phyloP scores from a whole-genome alignment of 1,140 invertebrate genomes.

The Drosophila triauraria region DNA sequence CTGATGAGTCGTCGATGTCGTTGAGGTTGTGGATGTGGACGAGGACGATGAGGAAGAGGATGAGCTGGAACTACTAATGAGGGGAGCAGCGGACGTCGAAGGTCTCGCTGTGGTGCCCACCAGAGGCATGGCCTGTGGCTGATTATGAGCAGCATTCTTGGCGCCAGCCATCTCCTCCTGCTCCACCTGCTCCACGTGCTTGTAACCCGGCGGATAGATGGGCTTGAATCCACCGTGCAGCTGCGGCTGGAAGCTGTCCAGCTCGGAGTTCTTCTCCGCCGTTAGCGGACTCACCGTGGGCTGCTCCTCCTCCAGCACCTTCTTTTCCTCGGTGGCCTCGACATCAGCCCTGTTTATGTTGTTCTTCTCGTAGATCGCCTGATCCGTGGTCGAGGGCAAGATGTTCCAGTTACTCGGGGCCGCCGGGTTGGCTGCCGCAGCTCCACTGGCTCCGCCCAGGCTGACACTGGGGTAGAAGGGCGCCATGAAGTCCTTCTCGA shows the following conservation, averaged over 20 bases:
- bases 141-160: slow-evolving; percentile 38
- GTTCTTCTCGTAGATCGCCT: slow-evolving; percentile 71
- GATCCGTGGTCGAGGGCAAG: slow-evolving; percentile 84
- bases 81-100: slow-evolving; percentile 8
- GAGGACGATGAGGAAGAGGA: slow-evolving; percentile 27
- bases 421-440: slow-evolving; percentile 39
- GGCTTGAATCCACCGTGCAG: slow-evolving; percentile 90
- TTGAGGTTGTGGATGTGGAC: slow-evolving; percentile 30
- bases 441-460: slow-evolving; percentile 84
- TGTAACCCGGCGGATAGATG: slow-evolving; percentile 86
- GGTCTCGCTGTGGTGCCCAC: slow-evolving; percentile 30
- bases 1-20: slow-evolving; percentile 42
- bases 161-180: slow-evolving; percentile 28
- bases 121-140: slow-evolving; percentile 57
- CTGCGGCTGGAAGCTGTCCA: slow-evolving; percentile 89
- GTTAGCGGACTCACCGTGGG: slow-evolving; percentile 31
- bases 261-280: slow-evolving; percentile 86
- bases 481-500: slow-evolving; percentile 88
- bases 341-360: slow-evolving; percentile 76
- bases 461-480: slow-evolving; percentile 90
- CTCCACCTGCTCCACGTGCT: slow-evolving; percentile 51
- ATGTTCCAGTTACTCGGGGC: slow-evolving; percentile 88
- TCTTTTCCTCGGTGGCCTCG: slow-evolving; percentile 53
- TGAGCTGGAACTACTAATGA: slow-evolving; percentile 30
- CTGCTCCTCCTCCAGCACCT: slow-evolving; percentile 28